Evolutionary conservation across 1,140 invertebrate genomes (phyloP).

Genomic region (Rhopalosiphum maidis): DNA sequence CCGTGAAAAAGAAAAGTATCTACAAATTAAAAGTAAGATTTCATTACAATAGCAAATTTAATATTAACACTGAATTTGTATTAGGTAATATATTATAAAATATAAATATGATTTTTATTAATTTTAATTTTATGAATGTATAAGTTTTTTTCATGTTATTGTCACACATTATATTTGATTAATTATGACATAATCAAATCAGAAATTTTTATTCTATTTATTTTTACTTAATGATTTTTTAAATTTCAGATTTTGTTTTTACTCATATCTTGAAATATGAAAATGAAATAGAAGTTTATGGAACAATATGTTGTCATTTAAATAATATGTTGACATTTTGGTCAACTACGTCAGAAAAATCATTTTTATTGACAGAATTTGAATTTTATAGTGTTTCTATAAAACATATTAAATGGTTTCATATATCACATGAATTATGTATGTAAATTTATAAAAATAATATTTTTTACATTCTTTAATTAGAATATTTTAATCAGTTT

Average conservation of each 20-base stretch:
- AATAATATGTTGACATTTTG: conserved; percentile 50
- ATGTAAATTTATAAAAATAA: background rate
- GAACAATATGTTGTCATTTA: conserved; percentile 53
- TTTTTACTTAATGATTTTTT: background rate
- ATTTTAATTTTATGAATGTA: background rate
- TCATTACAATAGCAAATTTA: background rate
- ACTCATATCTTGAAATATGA: conserved; percentile 21
- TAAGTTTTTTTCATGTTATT: background rate
- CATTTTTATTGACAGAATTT: background rate
- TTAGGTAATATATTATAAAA: background rate
- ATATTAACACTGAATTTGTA: background rate
- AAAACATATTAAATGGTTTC: conserved; percentile 50
- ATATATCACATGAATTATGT: conserved; percentile 35
- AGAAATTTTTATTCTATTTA: background rate
- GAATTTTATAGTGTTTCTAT: conserved; percentile 24
- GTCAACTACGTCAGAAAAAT: conserved; percentile 27
- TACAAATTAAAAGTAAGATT: conserved; percentile 52
- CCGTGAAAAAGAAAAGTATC: conserved; percentile 33
- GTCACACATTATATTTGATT: background rate
- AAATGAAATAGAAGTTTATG: conserved; percentile 1
- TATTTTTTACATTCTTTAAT: background rate
- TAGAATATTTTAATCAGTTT: background rate
- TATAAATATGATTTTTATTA: background rate
- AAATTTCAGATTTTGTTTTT: conserved; percentile 35
- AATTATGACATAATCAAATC: background rate